Percentiles rank a stretch among this genome's conserved stretches.
Evolutionary conservation across 2,113 vertebrate genomes (phyloP).

Genomic region (Antigone vipio): DNA sequence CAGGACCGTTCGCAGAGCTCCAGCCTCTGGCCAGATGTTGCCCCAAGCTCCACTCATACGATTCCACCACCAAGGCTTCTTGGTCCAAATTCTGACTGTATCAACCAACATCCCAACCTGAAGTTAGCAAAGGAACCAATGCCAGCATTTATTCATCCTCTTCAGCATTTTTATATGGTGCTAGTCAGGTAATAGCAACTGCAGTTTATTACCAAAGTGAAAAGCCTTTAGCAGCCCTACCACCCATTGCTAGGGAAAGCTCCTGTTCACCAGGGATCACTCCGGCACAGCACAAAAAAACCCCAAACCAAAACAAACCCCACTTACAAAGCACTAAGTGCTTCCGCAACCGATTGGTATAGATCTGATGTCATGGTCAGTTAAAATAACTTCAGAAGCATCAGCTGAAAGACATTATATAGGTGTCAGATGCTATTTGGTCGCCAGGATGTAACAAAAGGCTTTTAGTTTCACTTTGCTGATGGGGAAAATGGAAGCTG

Average conservation of each 20-base stretch:
- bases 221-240: background rate
- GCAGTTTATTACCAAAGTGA: background rate
- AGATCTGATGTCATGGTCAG: background rate
- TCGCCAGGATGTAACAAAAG: background rate
- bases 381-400: constrained; percentile 5
- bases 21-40: background rate
- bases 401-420: background rate
- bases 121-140: background rate
- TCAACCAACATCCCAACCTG: background rate
- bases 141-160: background rate
- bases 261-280: background rate
- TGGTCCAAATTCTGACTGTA: background rate
- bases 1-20: rapidly evolving
- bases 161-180: background rate
- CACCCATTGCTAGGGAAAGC: background rate
- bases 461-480: constrained; percentile 30
- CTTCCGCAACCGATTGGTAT: background rate
- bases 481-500: constrained; percentile 14
- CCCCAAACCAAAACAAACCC: background rate
- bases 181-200: background rate
- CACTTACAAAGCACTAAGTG: background rate
- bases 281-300: background rate
- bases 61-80: background rate
- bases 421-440: background rate
- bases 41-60: background rate